Base-by-base conservation (phyloP, 2,113 vertebrate species). In the Struthio camelus region DNA sequence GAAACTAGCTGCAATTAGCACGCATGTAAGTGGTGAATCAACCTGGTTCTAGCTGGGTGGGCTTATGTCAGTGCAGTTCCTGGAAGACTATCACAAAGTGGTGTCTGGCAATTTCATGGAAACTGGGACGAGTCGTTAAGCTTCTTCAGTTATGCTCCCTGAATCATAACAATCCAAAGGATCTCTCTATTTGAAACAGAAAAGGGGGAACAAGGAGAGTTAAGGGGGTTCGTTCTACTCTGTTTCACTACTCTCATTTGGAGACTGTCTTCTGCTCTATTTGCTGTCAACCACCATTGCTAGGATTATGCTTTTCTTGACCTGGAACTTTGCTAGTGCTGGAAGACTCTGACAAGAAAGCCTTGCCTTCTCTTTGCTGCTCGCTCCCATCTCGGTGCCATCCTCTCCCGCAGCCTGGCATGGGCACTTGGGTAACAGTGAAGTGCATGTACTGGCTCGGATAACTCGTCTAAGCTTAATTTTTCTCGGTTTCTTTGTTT, bases 391-490 rank as follows among this genome's bases (percentile, higher is more conserved):
- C 40, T 44, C 53, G 27, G 53, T 51, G 58, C 16, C 44, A 9
- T 50, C 34, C 0, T 0, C 54, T 56, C 30, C 42, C 5, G 11
- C 3, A 5, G 0, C 0, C 61, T 24, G 67, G 15, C 8, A 11
- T 0, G 3, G 51, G 17, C 16, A 1, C 2, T 24, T 10, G 24
- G 10, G 50, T 0, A 58, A 58, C 19, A 28, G 16, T 28, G 56
- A 32, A 18, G 16, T 16, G 44, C 44, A 6, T 46, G 44, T 6
- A 6, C 56, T 10, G 16, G 10, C 17, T 30, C 30, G 18, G 56
- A 18, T 15, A 58, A 28, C 42, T 30, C 10, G 4, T 1, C 61
- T 3, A 36, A 27, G 40, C 18, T 46, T 4, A 2, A 27, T 1
- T n/a, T n/a, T n/a, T n/a, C n/a, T n/a, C n/a, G n/a, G n/a, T n/a